Evolutionary conservation across 1,140 invertebrate genomes (phyloP), one percentile per base, ranked within the genome.

Genomic region (Zeugodacus cucurbitae): DNA sequence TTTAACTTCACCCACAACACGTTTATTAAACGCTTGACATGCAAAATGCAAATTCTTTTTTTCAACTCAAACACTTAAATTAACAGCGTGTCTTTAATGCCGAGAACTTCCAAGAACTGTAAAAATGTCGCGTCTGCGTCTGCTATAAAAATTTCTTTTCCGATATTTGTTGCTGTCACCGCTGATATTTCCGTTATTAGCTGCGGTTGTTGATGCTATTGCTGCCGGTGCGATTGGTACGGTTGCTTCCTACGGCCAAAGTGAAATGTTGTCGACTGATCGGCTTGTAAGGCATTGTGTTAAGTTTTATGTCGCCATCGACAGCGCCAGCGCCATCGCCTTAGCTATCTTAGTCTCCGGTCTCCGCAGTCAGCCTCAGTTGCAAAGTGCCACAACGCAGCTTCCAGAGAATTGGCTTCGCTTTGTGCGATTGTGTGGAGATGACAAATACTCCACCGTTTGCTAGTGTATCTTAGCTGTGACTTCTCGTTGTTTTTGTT

Each of bases 191-290:
- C 74, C 74, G 74, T 82, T 82, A n/a, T 14, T n/a, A 7, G 14
- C 17, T 74, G 37, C 1, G 41, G 70, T 34, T 82, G n/a, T n/a
- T 82, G n/a, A 2, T 41, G 67, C 67, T 11, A 8, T n/a, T 78
- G 41, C 41, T 14, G 58, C 0, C n/a, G 58, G 5, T 59, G 58
- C 58, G 58, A n/a, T n/a, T 59, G 58, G 20, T 59, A 6, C 8
- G 22, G 17, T 11, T 86, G 59, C 86, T 86, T 74, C 86, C 89
- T 87, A 87, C 86, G 70, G 1, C 41, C 86, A 58, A 86, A 67
- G 88, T 87, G 89, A 89, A 87, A 88, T 88, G 87, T 87, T 88
- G 59, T 70, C 89, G 89, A 89, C 89, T 89, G 89, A 89, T 82
- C 86, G 57, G 89, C 54, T 88, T 88, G 86, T 85, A 78, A 88